These are phyloP conservation scores for Sebastes oblongus DNA, from an alignment of 2,797 vertebrate species.

Conservation along the genomic window DNA sequence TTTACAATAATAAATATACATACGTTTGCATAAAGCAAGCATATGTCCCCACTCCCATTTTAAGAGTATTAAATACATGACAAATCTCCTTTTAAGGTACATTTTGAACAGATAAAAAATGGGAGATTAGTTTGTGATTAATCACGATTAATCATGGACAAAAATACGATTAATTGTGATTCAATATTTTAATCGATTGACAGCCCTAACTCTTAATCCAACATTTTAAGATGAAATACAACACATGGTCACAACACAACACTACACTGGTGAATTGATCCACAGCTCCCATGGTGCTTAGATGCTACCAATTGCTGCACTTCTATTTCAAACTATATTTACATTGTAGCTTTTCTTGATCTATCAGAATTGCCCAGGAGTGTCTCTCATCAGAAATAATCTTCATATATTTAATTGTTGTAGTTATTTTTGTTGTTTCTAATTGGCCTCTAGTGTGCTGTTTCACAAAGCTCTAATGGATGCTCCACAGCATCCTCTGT, in stretches of 20 bases:
- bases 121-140: too few relatives aligned
- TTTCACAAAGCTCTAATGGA: slow-evolving; percentile 24
- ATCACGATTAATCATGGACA: too few relatives aligned
- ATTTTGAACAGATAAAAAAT: too few relatives aligned
- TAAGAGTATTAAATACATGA: too few relatives aligned
- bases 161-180: background rate
- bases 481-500: background rate
- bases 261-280: background rate
- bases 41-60: too few relatives aligned
- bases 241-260: background rate
- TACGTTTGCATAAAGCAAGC: too few relatives aligned
- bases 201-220: background rate
- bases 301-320: slow-evolving; percentile 13
- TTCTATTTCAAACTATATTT: slow-evolving; percentile 1
- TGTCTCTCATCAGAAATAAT: slow-evolving; percentile 8
- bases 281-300: background rate
- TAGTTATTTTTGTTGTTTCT: slow-evolving; percentile 8
- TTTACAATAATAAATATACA: too few relatives aligned
- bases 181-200: too few relatives aligned
- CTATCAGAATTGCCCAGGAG: background rate
- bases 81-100: too few relatives aligned
- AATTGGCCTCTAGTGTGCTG: slow-evolving; percentile 32
- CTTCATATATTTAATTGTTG: slow-evolving; percentile 6
- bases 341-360: slow-evolving; percentile 4
- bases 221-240: background rate